Percentiles rank a stretch among this genome's conserved stretches.
Evolutionary conservation across 1,140 invertebrate species (phyloP).

Genomic region (Epicauta chinensis): DNA sequence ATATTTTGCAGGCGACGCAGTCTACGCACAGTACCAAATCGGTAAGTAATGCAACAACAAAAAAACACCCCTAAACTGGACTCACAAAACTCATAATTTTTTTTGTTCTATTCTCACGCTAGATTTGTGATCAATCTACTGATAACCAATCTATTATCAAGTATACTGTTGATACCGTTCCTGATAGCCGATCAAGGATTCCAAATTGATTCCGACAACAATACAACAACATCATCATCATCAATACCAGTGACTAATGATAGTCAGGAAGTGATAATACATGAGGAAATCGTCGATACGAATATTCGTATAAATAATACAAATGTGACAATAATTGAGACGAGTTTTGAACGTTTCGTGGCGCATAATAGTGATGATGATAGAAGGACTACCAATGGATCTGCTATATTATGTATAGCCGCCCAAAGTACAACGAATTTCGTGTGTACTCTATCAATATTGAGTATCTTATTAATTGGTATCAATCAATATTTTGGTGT

Average conservation of each 20-base stretch:
- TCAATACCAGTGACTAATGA: too few relatives aligned
- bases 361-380: background rate
- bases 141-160: constrained; percentile 57
- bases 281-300: constrained; percentile 13
- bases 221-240: background rate
- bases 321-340: background rate
- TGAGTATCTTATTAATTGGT: constrained; percentile 66
- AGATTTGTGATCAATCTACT: constrained; percentile 67
- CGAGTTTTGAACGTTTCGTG: background rate
- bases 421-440: constrained; percentile 49
- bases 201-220: background rate
- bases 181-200: constrained; percentile 45
- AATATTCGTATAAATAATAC: background rate
- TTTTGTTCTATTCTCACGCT: constrained; percentile 37
- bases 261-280: background rate
- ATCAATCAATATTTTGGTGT: constrained; percentile 84
- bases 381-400: background rate
- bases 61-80: background rate
- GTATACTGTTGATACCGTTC: constrained; percentile 54
- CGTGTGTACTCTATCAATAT: constrained; percentile 47
- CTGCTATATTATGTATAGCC: constrained; percentile 41
- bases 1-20: constrained; percentile 49
- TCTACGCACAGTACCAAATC: constrained; percentile 37
- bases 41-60: constrained; percentile 32
- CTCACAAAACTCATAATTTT: constrained; percentile 32